These are phyloP conservation scores for Tetramorium simillimum DNA, from an alignment of 1,140 invertebrate genomes.

Conservation along the genomic window DNA sequence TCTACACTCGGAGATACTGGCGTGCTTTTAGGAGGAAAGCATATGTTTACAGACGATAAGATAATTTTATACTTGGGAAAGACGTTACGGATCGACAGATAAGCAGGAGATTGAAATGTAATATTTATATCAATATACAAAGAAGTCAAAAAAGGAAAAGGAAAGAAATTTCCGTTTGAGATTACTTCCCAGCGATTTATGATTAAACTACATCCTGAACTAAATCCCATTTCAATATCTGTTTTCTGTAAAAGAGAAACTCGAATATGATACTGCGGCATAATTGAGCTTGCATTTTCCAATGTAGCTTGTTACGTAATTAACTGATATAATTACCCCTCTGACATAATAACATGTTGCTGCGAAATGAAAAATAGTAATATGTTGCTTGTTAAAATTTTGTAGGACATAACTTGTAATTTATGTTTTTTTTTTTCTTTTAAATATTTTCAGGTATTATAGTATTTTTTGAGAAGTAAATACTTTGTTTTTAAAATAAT, in stretches of 20 bases:
- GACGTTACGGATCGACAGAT: conserved; percentile 42
- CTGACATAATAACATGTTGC: neutral
- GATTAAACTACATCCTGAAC: neutral
- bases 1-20: conserved; percentile 39
- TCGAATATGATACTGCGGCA: neutral
- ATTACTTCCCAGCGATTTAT: neutral
- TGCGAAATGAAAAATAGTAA: neutral
- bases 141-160: neutral
- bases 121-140: neutral
- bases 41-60: conserved; percentile 54
- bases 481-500: neutral
- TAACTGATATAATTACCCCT: neutral
- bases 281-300: neutral
- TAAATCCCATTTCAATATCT: neutral
- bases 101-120: neutral
- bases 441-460: conserved; percentile 5
- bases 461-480: neutral
- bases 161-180: neutral
- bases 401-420: neutral
- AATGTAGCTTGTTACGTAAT: conserved; percentile 17
- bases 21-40: conserved; percentile 43
- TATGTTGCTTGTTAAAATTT: neutral
- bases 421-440: neutral
- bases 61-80: conserved; percentile 52
- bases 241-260: neutral